Base-by-base conservation (phyloP, 2,113 vertebrate species). In the Agelaius phoeniceus region DNA sequence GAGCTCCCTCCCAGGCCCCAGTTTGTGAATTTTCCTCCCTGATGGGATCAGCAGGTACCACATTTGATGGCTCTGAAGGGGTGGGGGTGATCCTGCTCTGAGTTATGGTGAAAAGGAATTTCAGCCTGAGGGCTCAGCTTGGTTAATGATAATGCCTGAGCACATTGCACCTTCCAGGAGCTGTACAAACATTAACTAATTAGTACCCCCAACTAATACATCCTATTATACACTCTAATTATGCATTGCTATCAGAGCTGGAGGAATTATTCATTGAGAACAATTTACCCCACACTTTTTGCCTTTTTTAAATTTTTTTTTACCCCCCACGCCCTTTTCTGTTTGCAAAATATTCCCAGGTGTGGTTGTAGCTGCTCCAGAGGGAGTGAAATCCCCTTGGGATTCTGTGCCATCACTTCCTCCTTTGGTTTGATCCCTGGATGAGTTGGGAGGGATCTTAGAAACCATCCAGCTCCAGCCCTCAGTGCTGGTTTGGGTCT, bases 111-210 rank as follows among this genome's bases (percentile, higher is more conserved):
- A 78, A 87, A 88, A 78, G 72, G 73, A 37, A 91, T 90, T 78
- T 52, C 57, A 87, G 91, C 71, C 65, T 63, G 37, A 93, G 63
- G 22, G 49, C 62, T 95, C 26, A 7, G 6, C 89, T 71, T 35
- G 23, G 91, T 84, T 96, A 96, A 96, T 96, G 95, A 94, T 88
- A 95, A 94, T 94, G 88, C 95, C 90, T 37, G 78, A 96, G 92
- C 93, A 82, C 62, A 74, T 94, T 88, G 82, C 94, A 74, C 65
- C 90, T 93, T 90, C 58, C 75, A 81, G 81, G 73, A 96, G 86
- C 97, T 97, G 97, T 97, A 89, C 92, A 97, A 97, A 97, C 95
- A 97, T 90, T 79, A 96, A 96, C 96, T 97, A 97, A 97, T 97
- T 97, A 95, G 69, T 94, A 93, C 93, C 97, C 96, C 92, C 95